These are phyloP conservation scores for Leptinotarsa peninsularis DNA, from an alignment of 2,888 invertebrate genomes.

Conservation along the genomic window DNA sequence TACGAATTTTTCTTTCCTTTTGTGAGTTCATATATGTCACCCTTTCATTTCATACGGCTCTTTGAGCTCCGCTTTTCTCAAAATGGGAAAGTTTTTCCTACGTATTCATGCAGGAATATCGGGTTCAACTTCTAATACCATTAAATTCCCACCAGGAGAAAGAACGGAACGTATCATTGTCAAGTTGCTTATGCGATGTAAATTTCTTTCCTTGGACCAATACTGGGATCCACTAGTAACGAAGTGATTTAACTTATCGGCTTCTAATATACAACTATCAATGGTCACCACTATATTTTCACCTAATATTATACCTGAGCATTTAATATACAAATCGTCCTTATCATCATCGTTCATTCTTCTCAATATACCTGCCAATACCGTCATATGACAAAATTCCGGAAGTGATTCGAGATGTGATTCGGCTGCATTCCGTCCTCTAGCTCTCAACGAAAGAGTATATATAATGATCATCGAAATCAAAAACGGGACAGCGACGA, in stretches of 20 bases:
- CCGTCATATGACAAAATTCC: too few relatives aligned
- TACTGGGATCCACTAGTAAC: background rate
- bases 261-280: background rate
- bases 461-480: background rate
- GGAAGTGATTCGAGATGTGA: too few relatives aligned
- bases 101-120: background rate
- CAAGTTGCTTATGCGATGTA: background rate
- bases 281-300: background rate
- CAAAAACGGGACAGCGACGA: background rate
- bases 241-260: background rate
- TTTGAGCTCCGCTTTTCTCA: too few relatives aligned
- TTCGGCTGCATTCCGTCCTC: too few relatives aligned
- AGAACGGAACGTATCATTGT: background rate
- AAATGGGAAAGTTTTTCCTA: background rate
- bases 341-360: background rate
- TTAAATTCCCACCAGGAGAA: background rate
- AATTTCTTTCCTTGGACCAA: background rate
- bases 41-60: too few relatives aligned
- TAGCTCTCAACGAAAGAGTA: background rate
- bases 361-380: background rate
- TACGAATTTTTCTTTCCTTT: too few relatives aligned
- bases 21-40: too few relatives aligned
- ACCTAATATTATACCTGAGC: background rate
- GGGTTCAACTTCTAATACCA: background rate
- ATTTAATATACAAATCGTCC: background rate